phyloP scores from a whole-genome alignment of 2,113 vertebrate genomes.

The Cyprinodon brontotheroides region DNA sequence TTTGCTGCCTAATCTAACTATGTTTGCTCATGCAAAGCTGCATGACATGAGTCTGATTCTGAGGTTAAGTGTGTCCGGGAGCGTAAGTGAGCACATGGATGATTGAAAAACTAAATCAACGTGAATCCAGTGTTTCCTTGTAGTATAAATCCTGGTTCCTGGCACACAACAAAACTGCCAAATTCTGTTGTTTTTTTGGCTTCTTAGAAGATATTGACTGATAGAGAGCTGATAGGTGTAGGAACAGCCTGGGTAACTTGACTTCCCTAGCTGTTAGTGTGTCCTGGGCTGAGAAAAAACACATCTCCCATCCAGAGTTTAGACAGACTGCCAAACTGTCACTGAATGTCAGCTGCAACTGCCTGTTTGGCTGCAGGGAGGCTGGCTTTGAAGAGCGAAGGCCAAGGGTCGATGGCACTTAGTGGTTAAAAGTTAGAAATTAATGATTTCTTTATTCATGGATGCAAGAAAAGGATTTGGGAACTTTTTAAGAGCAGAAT shows the following conservation, averaged over 20 bases:
- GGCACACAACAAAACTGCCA: conserved; percentile 41
- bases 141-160: conserved; percentile 63
- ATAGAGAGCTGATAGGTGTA: conserved; percentile 19
- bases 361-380: conserved; percentile 57
- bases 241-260: conserved; percentile 44
- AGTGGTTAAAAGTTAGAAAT: conserved; percentile 11
- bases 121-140: conserved; percentile 48
- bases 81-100: conserved; percentile 30
- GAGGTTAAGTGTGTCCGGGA: conserved; percentile 51
- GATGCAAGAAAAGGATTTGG: conserved; percentile 27
- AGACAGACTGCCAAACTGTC: conserved; percentile 76
- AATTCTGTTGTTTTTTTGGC: conserved; percentile 55
- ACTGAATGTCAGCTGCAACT: conserved; percentile 50
- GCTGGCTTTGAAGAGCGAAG: conserved; percentile 48
- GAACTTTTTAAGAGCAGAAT: neutral
- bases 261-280: conserved; percentile 45
- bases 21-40: conserved; percentile 44
- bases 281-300: conserved; percentile 69
- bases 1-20: conserved; percentile 22
- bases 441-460: conserved; percentile 30
- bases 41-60: conserved; percentile 45
- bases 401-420: conserved; percentile 59
- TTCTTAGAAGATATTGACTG: conserved; percentile 12
- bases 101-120: conserved; percentile 55
- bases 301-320: conserved; percentile 65